phyloP scores from a whole-genome alignment of 1,140 invertebrate species.

The Drosophila leontia region DNA sequence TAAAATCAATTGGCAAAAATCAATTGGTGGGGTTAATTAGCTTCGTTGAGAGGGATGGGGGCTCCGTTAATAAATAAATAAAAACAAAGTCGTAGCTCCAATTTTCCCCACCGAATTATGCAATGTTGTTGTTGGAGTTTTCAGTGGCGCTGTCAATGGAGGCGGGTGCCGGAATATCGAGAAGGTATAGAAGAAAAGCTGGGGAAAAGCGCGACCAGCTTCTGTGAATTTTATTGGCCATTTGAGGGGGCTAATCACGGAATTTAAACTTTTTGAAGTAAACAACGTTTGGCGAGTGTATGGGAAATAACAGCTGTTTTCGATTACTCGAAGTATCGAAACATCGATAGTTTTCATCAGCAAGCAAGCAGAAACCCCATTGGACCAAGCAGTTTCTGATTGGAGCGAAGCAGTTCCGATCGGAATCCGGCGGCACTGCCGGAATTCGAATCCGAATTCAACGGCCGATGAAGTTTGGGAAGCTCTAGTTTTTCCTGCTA shows the following conservation, averaged over 20 bases:
- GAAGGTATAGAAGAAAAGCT: constrained; percentile 6
- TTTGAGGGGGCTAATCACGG: constrained; percentile 25
- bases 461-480: too few relatives aligned
- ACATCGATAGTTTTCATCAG: too few relatives aligned
- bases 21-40: constrained; percentile 43
- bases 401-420: too few relatives aligned
- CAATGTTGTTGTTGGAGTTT: constrained; percentile 30
- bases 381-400: too few relatives aligned
- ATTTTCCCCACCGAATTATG: constrained; percentile 33
- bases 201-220: constrained; percentile 22
- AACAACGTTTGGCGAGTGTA: constrained; percentile 16
- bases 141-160: neutral
- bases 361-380: too few relatives aligned
- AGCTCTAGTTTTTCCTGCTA: too few relatives aligned
- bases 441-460: too few relatives aligned
- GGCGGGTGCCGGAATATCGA: constrained; percentile 2
- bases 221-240: constrained; percentile 28
- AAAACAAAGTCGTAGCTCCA: constrained; percentile 21
- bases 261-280: constrained; percentile 19
- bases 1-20: constrained; percentile 59
- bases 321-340: too few relatives aligned
- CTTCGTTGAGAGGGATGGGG: constrained; percentile 2
- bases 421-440: too few relatives aligned
- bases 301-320: constrained; percentile 11
- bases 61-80: constrained; percentile 6